These are phyloP conservation scores for Thunnus maccoyii DNA, from an alignment of 2,113 vertebrate genomes.

Conservation along the genomic window DNA sequence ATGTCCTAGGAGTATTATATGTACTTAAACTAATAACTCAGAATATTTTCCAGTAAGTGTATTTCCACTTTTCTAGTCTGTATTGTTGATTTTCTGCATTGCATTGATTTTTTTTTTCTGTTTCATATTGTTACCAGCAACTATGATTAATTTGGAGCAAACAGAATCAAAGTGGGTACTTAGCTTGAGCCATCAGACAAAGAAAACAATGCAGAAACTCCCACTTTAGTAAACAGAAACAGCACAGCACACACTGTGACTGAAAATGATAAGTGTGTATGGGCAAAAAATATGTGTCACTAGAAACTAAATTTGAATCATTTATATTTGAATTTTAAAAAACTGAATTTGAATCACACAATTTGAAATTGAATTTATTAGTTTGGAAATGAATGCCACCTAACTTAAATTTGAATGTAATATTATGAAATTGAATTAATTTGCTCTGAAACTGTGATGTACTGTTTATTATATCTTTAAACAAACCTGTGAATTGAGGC, in stretches of 20 bases:
- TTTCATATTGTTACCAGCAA: too few relatives aligned
- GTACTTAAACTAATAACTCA: neutral
- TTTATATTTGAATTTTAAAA: too few relatives aligned
- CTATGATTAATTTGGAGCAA: neutral
- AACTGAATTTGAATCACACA: neutral
- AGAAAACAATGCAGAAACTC: neutral
- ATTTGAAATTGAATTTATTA: neutral
- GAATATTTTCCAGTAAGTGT: neutral
- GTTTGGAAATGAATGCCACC: too few relatives aligned
- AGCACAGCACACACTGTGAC: neutral
- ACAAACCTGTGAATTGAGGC: too few relatives aligned
- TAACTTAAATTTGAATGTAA: too few relatives aligned
- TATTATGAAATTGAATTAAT: too few relatives aligned
- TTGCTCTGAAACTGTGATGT: too few relatives aligned
- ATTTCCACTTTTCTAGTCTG: slow-evolving; percentile 1
- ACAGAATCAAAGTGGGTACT: neutral
- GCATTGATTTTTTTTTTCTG: too few relatives aligned
- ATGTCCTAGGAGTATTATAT: slow-evolving; percentile 11
- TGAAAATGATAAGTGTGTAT: neutral
- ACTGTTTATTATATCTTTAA: too few relatives aligned
- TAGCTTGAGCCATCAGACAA: neutral
- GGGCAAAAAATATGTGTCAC: too few relatives aligned
- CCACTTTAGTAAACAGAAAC: neutral
- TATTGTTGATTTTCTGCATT: neutral
- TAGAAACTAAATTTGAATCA: too few relatives aligned